Evolutionary conservation across 64 coral and sea anemone species (phyloP), one percentile per base, ranked within the genome.

Genomic region (Trachythela sp.): DNA sequence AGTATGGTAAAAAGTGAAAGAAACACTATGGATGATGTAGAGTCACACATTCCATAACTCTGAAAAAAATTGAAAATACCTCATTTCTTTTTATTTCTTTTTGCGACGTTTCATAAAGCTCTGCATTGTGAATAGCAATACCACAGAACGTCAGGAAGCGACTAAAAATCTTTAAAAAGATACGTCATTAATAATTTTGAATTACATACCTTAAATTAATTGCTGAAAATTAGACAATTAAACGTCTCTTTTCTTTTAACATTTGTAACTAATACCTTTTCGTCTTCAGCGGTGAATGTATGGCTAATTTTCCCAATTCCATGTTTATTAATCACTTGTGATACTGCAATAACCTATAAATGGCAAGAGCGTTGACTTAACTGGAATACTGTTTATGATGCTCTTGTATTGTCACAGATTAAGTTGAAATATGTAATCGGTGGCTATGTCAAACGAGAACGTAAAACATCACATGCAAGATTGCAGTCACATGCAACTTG

Each of bases 11-110:
- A n/a, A n/a, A n/a, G n/a, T n/a, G n/a, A n/a, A n/a, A n/a, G n/a
- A n/a, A n/a, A n/a, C n/a, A n/a, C n/a, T n/a, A n/a, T n/a, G n/a
- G n/a, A n/a, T n/a, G n/a, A n/a, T n/a, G n/a, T n/a, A n/a, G n/a
- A n/a, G n/a, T n/a, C n/a, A n/a, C n/a, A n/a, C n/a, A n/a, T n/a
- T n/a, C n/a, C n/a, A n/a, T n/a, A n/a, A n/a, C n/a, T n/a, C n/a
- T n/a, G n/a, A n/a, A n/a, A n/a, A n/a, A n/a, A n/a, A n/a, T n/a
- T n/a, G n/a, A 64, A 27, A 70, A 48, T 88, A 97, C 95, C 95
- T 97, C 90, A 88, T 97, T 97, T 94, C 95, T 92, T 85, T 93
- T 97, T 90, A 97, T 97, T 92, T 97, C 95, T 88, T 94, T 60
- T 40, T 94, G 93, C 32, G 95, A 92, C 80, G 92, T 94, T 58